These are phyloP conservation scores for Copidosoma aretas DNA, from an alignment of 2,888 invertebrate species.

Conservation along the genomic window DNA sequence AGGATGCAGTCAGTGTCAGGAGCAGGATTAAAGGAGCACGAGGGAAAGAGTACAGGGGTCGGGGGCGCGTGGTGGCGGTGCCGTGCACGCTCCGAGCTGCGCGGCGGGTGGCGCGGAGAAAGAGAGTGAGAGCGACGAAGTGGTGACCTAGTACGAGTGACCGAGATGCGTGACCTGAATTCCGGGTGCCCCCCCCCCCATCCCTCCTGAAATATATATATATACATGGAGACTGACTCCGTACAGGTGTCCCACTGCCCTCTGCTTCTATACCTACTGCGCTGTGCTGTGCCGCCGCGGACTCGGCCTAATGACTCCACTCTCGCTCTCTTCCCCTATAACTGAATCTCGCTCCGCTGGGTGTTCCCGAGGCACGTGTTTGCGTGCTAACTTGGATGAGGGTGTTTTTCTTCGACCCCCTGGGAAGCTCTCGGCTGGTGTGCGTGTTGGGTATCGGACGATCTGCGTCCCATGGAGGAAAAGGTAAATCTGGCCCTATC, in stretches of 20 bases:
- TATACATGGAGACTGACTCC: too few relatives aligned
- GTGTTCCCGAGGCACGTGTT: constrained; percentile 2
- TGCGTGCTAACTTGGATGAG: background rate
- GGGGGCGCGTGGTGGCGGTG: constrained; percentile 20
- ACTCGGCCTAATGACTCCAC: constrained; percentile 39
- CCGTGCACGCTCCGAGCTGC: background rate
- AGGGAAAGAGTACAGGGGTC: constrained; percentile 17
- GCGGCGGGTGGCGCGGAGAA: background rate
- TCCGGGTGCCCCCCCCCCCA: constrained; percentile 43
- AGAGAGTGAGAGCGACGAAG: constrained; percentile 46
- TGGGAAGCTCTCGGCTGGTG: background rate
- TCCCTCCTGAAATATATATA: too few relatives aligned
- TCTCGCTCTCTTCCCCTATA: background rate
- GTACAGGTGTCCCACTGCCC: constrained; percentile 61
- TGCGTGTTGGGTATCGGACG: background rate
- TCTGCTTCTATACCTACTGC: constrained; percentile 44
- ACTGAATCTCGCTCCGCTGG: background rate
- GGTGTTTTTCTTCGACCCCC: background rate
- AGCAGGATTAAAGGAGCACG: constrained; percentile 23
- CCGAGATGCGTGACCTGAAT: constrained; percentile 62
- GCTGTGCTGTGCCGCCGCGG: constrained; percentile 20
- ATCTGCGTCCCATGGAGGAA: background rate
- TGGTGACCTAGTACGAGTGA: constrained; percentile 60
- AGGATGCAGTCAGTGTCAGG: constrained; percentile 10
- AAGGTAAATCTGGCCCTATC: background rate